phyloP scores from a whole-genome alignment of 2,113 vertebrate species.

The Pangasianodon hypophthalmus region DNA sequence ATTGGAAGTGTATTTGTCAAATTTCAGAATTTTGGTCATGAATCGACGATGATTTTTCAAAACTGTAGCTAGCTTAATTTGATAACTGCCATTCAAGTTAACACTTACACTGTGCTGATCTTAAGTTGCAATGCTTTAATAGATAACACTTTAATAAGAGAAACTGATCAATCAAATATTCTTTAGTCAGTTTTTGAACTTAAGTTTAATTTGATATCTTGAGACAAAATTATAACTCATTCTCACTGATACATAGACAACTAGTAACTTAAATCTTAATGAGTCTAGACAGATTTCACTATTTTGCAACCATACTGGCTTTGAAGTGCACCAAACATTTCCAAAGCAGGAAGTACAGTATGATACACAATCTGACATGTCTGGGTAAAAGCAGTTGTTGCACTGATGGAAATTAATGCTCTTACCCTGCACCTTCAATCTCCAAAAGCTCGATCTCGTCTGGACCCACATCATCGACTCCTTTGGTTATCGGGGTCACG shows the following conservation, averaged over 20 bases:
- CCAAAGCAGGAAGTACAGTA: slow-evolving; percentile 33
- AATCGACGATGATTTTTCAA: neutral
- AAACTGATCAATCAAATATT: neutral
- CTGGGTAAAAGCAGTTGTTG: neutral
- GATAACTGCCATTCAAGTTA: neutral
- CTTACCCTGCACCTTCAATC: slow-evolving; percentile 75
- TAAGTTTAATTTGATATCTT: neutral
- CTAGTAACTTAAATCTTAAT: neutral
- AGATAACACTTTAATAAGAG: neutral
- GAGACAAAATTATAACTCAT: neutral
- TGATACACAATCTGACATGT: neutral
- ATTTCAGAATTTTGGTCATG: neutral
- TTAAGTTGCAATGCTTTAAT: neutral
- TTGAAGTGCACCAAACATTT: slow-evolving; percentile 5
- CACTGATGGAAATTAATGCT: neutral
- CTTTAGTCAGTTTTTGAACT: neutral
- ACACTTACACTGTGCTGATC: neutral
- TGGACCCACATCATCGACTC: slow-evolving; percentile 73
- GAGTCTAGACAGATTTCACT: slow-evolving; percentile 13
- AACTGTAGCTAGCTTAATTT: neutral
- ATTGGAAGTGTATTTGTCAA: neutral
- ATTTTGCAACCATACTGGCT: neutral
- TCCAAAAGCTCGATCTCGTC: slow-evolving; percentile 79
- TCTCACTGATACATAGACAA: neutral
- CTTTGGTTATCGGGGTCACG: slow-evolving; percentile 73